These are phyloP conservation scores for Diarsia brunnea DNA, from an alignment of 2,888 invertebrate genomes.

Conservation along the genomic window DNA sequence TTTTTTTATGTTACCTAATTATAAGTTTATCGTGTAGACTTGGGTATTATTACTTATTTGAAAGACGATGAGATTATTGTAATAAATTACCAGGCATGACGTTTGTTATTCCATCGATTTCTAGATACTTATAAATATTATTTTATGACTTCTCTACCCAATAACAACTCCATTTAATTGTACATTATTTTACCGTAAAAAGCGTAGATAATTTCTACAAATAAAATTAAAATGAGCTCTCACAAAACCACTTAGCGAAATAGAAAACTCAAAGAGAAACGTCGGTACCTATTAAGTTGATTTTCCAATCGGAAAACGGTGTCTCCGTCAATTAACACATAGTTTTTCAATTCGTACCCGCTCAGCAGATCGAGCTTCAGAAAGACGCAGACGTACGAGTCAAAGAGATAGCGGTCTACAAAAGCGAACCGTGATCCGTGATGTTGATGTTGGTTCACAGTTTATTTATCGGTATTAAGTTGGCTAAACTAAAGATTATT, in stretches of 20 bases:
- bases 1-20: too few species aligned
- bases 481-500: not conserved
- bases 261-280: slow-evolving; percentile 48
- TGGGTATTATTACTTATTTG: slow-evolving; percentile 21
- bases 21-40: slow-evolving; percentile 11
- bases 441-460: not conserved
- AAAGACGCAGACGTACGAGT: not conserved
- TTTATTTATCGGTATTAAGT: not conserved
- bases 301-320: slow-evolving; percentile 46
- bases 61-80: slow-evolving; percentile 1
- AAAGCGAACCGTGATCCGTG: not conserved
- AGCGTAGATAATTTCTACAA: not conserved
- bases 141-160: not conserved
- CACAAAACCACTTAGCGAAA: slow-evolving; percentile 15
- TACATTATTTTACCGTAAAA: not conserved
- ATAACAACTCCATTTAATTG: not conserved
- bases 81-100: not conserved
- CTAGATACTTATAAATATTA: not conserved
- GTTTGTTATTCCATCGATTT: not conserved
- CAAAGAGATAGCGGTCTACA: slow-evolving; percentile 1
- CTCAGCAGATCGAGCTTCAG: not conserved
- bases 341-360: slow-evolving; percentile 16
- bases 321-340: slow-evolving; percentile 44
- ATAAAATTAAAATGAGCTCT: slow-evolving; percentile 7
- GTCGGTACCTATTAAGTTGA: slow-evolving; percentile 25